phyloP scores from a whole-genome alignment of 1,140 invertebrate genomes.

The Kradibia gibbosae region DNA sequence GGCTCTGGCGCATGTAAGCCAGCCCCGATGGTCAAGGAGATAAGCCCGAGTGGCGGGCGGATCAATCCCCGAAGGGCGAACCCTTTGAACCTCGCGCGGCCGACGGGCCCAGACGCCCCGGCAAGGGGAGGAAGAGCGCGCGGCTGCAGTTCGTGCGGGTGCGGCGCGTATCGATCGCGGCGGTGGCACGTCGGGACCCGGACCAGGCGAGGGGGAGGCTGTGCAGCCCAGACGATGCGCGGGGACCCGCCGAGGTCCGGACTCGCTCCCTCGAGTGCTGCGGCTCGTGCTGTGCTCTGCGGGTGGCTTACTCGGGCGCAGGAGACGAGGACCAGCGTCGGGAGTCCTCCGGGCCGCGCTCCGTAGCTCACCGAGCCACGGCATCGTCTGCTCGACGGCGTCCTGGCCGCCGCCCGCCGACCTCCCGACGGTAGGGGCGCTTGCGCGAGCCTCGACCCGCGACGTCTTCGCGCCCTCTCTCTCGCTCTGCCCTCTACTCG shows the following conservation, averaged over 20 bases:
- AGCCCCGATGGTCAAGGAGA: no score
- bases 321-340: constrained; percentile 34
- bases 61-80: background rate
- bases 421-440: background rate
- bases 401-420: background rate
- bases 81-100: background rate
- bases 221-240: no score
- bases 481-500: background rate
- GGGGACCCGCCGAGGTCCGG: background rate
- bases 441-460: no score
- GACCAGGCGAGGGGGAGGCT: no score
- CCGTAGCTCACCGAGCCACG: constrained; percentile 33
- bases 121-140: background rate
- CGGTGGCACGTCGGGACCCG: background rate
- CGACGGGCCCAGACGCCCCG: background rate
- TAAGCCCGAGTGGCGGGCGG: background rate
- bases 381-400: constrained; percentile 34
- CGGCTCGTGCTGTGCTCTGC: background rate
- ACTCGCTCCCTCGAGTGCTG: no score
- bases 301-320: constrained; percentile 26
- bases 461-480: background rate
- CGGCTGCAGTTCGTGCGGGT: background rate
- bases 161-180: background rate
- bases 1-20: no score
- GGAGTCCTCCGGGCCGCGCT: constrained; percentile 3